Evolutionary conservation across 2,888 invertebrate genomes (phyloP), one percentile per base, ranked within the genome.

Genomic region (Nipponacmea schrenckii): DNA sequence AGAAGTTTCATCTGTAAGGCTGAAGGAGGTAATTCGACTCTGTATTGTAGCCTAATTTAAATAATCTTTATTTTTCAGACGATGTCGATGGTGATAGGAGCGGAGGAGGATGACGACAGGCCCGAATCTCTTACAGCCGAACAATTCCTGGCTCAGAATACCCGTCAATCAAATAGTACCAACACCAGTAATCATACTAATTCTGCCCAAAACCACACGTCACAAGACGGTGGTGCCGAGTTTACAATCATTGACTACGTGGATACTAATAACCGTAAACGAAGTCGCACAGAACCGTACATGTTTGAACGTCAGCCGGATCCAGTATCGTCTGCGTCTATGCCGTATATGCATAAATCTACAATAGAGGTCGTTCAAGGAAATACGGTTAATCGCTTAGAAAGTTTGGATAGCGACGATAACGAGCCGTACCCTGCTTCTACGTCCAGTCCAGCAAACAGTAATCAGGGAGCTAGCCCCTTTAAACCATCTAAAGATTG

Each of bases 241-340:
- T 56, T 56, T 56, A 56, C 56, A 20, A 56, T 56, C 24, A 56
- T 56, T 24, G 56, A 56, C 24, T 56, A 56, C 8, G 56, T 56
- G 8, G 56, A 56, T 56, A 24, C 20, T 3, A 24, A 20, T 12
- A 56, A 24, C 10, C 20, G 24, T 10, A 20, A 24, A 20, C 56
- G 56, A 0, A 20, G 24, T 24, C 20, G 56, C 15, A 56, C 56
- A 24, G 24, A 20, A 24, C 56, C 56, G 14, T 8, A 20, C 56
- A 56, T 56, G 56, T 56, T 56, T 56, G 56, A 56, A 24, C 56
- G 56, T 24, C 56, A 56, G 14, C 20, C 56, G 14, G 20, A 56
- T 2, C 56, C 56, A 10, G 20, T 56, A 24, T 24, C 56, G 1
- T 14, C 20, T 8, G 56, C 56, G 20, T 56, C 24, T 24, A 56